A percentile compares a stretch with the other conserved stretches of the same genome.
Evolutionary conservation across 2,888 invertebrate species (phyloP).

Genomic region (Eupithecia centaureata): DNA sequence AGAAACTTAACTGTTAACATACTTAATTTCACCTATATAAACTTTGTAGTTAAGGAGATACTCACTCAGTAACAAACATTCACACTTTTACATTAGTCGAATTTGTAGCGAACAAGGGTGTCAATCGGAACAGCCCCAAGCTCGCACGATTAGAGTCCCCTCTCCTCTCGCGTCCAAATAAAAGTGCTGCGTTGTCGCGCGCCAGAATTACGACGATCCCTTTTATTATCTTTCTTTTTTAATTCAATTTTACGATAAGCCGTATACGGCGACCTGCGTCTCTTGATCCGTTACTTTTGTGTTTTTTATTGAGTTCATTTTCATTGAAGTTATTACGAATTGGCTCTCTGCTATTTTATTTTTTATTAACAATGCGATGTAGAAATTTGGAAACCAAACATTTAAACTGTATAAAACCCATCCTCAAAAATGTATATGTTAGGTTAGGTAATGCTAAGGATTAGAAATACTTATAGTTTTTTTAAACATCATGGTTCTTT

Average conservation of each 20-base stretch:
- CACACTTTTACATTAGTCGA: too few relatives aligned
- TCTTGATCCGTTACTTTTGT: conserved; percentile 48
- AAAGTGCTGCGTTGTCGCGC: conserved; percentile 82
- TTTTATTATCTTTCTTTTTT: conserved; percentile 81
- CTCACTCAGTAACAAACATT: too few relatives aligned
- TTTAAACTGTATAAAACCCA: not conserved
- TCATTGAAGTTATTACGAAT: conserved; percentile 2
- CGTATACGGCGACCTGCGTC: conserved; percentile 54
- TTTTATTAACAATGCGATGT: not conserved
- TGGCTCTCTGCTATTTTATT: not conserved
- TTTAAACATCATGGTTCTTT: not conserved
- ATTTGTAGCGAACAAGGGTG: conserved; percentile 23
- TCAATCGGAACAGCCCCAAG: conserved; percentile 58
- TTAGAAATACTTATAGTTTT: not conserved
- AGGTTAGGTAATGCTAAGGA: too few relatives aligned
- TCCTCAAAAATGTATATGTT: too few relatives aligned
- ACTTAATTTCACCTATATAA: too few relatives aligned
- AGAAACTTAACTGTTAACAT: too few relatives aligned
- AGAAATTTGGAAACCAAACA: not conserved
- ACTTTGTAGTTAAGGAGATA: too few relatives aligned
- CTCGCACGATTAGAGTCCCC: conserved; percentile 72
- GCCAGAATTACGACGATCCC: conserved; percentile 81
- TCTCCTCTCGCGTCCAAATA: conserved; percentile 65
- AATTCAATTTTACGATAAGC: conserved; percentile 82
- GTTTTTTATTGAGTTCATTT: conserved; percentile 8